Percentiles rank a stretch among this genome's conserved stretches.
Conservation (phyloP, 1,140 invertebrate genomes). For the Lordiphosa collinella region DNA sequence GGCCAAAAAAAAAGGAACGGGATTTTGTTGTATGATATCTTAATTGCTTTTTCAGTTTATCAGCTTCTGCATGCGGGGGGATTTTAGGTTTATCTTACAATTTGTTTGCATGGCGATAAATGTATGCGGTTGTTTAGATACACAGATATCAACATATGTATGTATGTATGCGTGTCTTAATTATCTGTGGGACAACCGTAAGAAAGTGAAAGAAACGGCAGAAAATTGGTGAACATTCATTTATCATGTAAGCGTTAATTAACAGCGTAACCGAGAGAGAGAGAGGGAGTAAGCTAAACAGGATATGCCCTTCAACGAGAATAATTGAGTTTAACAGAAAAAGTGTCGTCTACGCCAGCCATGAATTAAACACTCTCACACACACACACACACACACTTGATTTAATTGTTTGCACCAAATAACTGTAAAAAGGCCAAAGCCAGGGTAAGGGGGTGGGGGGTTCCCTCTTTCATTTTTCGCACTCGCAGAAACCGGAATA, state of each 20-base stretch:
- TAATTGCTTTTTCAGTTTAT: slow-evolving; percentile 2
- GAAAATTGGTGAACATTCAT: slow-evolving; percentile 12
- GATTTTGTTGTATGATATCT: not conserved
- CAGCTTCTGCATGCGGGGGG: no score
- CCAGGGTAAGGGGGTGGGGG: not conserved
- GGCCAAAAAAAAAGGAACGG: slow-evolving; percentile 6
- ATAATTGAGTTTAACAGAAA: slow-evolving; percentile 40
- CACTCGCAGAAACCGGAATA: slow-evolving; percentile 39
- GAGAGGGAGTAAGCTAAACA: slow-evolving; percentile 19
- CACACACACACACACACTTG: slow-evolving; percentile 16
- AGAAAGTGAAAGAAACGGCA: slow-evolving; percentile 9
- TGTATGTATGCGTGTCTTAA: no score
- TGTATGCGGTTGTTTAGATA: no score
- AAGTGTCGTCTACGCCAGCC: slow-evolving; percentile 11
- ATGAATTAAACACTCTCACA: slow-evolving; percentile 47
- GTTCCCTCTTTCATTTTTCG: slow-evolving; percentile 28
- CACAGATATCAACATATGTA: no score
- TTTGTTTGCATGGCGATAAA: slow-evolving; percentile 32
- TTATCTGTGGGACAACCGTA: slow-evolving; percentile 22
- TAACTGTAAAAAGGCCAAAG: slow-evolving; percentile 47
- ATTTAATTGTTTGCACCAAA: slow-evolving; percentile 61
- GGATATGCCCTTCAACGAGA: slow-evolving; percentile 42
- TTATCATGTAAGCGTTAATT: slow-evolving; percentile 38
- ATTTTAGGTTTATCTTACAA: slow-evolving; percentile 7
- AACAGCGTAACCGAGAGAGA: slow-evolving; percentile 9